Base-by-base conservation (phyloP, 2,113 vertebrate species). In the Diadophis punctatus region DNA sequence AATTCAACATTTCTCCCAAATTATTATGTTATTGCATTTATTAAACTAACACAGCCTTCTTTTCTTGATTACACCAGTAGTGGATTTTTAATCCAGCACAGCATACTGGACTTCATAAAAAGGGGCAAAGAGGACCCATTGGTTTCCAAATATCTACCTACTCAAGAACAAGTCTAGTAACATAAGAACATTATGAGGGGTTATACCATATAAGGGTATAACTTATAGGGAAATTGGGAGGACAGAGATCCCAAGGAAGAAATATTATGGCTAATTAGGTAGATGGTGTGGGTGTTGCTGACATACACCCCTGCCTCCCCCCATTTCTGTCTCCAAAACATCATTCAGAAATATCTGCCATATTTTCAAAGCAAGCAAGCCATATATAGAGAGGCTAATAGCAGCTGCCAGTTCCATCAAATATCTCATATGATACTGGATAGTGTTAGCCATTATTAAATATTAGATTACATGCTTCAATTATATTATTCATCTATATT, bases 391-490 rank as follows among this genome's bases (percentile, higher is more conserved):
- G 92, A 96, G 90, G 16, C 86, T 43, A 60, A 89, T 52, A 87
- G 93, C 91, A 95, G 89, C 86, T 92, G 52, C 86, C 94, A 93
- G 52, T 86, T 68, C 60, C 53, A 93, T 91, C 89, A 95, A 93
- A 94, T 92, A 94, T 46, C 84, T 86, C 2, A 34, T 88, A 55
- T 43, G 74, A 53, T 55, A 11, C 9, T 23, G 18, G 27, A 55
- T 88, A n/a, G 18, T 88, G 18, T 55, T 39, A 56, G 39, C 30
- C 86, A 86, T 94, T 92, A 93, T 23, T 58, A 60, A 74, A n/a
- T 10, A 92, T 90, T 89, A 89, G 93, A 6, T 93, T 43, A 86
- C 46, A 48, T 92, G 92, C 90, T 55, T 93, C 51, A 68, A 43
- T 51, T 90, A 87, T 53, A 95, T 84, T 87, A 95, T 95, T 86